Evolutionary conservation across 2,797 vertebrate species (phyloP), one percentile per base, ranked within the genome.

Genomic region (Naso thynnoides): DNA sequence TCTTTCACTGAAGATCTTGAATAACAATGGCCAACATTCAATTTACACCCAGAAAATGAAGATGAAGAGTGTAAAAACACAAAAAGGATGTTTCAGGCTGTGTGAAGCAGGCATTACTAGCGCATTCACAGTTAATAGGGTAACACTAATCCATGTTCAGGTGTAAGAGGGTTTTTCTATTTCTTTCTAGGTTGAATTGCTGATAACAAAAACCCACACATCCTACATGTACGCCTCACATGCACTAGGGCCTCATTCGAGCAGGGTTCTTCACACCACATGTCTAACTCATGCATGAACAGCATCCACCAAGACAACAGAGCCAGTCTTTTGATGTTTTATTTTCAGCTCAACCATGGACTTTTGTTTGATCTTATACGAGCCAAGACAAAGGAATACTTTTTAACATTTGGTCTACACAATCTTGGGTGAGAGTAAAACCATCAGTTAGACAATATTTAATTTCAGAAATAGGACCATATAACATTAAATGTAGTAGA

Each of bases 341-440:
- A 86, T 90, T 91, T 90, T 84, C 39, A 85, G 67, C 47, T 78
- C 70, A 71, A 24, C n/a, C 8, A 18, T 62, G 27, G 52, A 82
- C 53, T 61, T 65, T 39, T 54, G 8, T 76, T n/a, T 57, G 18
- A 81, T 70, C 26, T 66, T 31, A 36, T 69, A 50, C 52, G 47
- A 72, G 60, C 50, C 2, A 24, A 69, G 48, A 82, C 18, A 83
- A 70, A 75, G 15, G 6, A 54, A 69, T 70, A 4, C 24, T 71
- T 6, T 8, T 81, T 66, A 54, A 78, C 7, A 78, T 77, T 78
- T 31, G 62, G 42, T 31, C 50, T 56, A 72, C 7, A 50, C 16
- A 29, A 70, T 82, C 57, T 83, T 66, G 70, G 52, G 59, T 36
- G 15, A 62, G 69, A 53, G 42, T 50, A 44, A 62, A 56, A 45